These are phyloP conservation scores for Leucoraja ocellata DNA, from an alignment of 2,797 vertebrate species.

Conservation along the genomic window DNA sequence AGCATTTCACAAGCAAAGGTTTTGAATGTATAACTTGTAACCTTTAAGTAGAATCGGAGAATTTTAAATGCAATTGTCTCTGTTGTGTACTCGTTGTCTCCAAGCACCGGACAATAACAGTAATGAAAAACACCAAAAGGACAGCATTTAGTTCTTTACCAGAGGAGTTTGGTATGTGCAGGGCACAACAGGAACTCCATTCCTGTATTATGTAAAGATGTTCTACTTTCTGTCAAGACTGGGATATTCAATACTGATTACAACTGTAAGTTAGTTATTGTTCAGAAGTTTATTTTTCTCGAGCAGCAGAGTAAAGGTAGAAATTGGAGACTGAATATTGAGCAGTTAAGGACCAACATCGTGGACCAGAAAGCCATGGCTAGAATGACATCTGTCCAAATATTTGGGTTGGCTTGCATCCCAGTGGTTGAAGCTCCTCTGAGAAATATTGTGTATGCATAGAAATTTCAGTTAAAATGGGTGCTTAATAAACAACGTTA, in stretches of 20 bases:
- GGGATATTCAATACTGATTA: background rate
- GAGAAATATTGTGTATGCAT: background rate
- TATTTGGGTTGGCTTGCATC: background rate
- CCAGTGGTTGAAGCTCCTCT: background rate
- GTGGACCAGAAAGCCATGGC: background rate
- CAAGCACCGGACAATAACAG: background rate
- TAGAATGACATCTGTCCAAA: background rate
- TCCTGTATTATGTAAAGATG: background rate
- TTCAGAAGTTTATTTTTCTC: background rate
- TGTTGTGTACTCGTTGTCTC: background rate
- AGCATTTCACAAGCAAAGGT: background rate
- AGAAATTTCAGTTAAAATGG: background rate
- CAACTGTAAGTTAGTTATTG: background rate
- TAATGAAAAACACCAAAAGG: background rate
- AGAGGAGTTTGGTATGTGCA: background rate
- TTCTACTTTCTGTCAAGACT: background rate
- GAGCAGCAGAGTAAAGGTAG: background rate
- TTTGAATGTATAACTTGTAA: too few species aligned
- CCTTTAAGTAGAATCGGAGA: background rate
- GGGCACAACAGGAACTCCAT: background rate
- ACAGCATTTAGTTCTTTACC: background rate
- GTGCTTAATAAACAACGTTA: background rate
- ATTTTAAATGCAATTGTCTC: background rate
- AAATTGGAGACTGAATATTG: background rate
- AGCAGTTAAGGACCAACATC: background rate